Conservation (phyloP, 2,888 invertebrate genomes). For the Cephus runcator region DNA sequence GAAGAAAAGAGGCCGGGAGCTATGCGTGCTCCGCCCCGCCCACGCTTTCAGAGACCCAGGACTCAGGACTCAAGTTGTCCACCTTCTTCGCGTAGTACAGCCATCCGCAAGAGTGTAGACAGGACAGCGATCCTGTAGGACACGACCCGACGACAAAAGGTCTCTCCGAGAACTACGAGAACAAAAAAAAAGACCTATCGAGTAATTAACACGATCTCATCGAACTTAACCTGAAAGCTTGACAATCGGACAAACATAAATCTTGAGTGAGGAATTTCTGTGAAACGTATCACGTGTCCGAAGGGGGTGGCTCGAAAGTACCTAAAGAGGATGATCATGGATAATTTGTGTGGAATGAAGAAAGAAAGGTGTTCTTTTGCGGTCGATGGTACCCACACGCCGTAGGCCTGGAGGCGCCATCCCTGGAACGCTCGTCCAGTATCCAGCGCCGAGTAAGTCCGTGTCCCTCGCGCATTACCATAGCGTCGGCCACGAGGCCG, state of each 20-base stretch:
- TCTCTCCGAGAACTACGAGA: no score
- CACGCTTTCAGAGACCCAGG: slow-evolving; percentile 63
- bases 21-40: slow-evolving; percentile 65
- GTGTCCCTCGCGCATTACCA: slow-evolving; percentile 57
- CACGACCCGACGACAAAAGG: not conserved
- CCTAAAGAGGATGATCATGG: no score
- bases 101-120: slow-evolving; percentile 53
- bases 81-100: slow-evolving; percentile 58
- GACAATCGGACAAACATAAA: no score
- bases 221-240: no score
- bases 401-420: slow-evolving; percentile 58
- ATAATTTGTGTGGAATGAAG: no score
- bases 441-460: slow-evolving; percentile 31
- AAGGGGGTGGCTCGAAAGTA: no score
- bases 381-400: slow-evolving; percentile 27
- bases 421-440: slow-evolving; percentile 54
- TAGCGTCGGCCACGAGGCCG: slow-evolving; percentile 45
- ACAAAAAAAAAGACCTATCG: no score
- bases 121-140: not conserved
- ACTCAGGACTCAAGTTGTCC: slow-evolving; percentile 63
- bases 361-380: slow-evolving; percentile 21
- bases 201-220: no score
- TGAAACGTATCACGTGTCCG: no score
- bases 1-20: slow-evolving; percentile 58
- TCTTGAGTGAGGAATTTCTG: no score